Evolutionary conservation across 2,888 invertebrate genomes (phyloP).

Genomic region (Dryadula phaetusa): DNA sequence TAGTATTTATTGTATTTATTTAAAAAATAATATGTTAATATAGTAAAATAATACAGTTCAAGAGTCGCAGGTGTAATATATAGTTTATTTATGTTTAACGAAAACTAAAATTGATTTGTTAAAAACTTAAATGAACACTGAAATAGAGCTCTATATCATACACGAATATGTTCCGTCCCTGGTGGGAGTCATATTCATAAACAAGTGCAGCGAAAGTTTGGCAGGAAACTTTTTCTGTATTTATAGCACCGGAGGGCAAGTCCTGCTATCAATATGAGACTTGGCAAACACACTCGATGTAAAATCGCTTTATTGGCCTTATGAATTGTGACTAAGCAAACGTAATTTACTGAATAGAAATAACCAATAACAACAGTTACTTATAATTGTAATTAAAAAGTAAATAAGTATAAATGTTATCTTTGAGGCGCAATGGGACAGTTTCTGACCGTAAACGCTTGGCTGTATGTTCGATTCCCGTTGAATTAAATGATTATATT

Average conservation of each 20-base stretch:
- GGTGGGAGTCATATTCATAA: constrained; percentile 69
- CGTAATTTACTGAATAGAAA: constrained; percentile 11
- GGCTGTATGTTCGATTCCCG: no score
- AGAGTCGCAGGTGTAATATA: neutral
- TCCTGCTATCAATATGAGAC: constrained; percentile 51
- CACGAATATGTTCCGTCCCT: constrained; percentile 50
- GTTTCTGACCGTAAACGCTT: no score
- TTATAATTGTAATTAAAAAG: no score
- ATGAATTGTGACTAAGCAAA: constrained; percentile 39
- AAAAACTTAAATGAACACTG: constrained; percentile 35
- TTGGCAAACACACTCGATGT: constrained; percentile 52
- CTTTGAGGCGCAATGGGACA: no score
- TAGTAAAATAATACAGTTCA: neutral
- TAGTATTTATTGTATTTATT: no score
- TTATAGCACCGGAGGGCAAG: constrained; percentile 62
- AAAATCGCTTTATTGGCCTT: constrained; percentile 49
- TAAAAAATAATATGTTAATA: no score
- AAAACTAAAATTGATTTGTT: constrained; percentile 35
- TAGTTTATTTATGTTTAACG: neutral
- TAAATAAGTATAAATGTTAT: no score
- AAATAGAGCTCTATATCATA: constrained; percentile 43
- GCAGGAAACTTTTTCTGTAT: constrained; percentile 76
- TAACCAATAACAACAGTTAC: neutral
- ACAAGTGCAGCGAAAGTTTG: constrained; percentile 76
- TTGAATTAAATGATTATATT: no score